phyloP scores from a whole-genome alignment of 2,888 invertebrate species.

The Pristionchus entomophagus region DNA sequence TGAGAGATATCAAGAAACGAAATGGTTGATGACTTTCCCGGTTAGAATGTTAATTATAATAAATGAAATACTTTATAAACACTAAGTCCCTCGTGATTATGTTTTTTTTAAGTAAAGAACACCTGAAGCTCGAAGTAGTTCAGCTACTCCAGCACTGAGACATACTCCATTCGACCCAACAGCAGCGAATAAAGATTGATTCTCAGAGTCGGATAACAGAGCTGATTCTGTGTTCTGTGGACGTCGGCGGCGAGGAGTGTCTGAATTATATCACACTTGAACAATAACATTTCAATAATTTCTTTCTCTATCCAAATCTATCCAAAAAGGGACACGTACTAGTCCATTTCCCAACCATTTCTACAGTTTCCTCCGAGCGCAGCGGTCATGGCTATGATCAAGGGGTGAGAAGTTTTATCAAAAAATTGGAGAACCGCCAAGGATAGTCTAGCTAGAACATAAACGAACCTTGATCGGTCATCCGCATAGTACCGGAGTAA shows the following conservation, averaged over 20 bases:
- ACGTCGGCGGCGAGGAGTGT: conserved; percentile 40
- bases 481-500: background rate
- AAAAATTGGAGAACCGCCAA: background rate
- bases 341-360: background rate
- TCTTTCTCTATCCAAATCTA: background rate
- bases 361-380: background rate
- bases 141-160: conserved; percentile 44
- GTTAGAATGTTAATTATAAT: background rate
- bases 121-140: conserved; percentile 46
- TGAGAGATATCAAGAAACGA: too few species aligned
- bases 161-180: conserved; percentile 31
- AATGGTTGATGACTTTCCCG: background rate
- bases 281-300: too few species aligned
- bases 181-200: conserved; percentile 40
- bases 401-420: background rate
- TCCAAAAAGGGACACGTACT: background rate
- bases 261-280: background rate
- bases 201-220: conserved; percentile 43
- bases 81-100: too few species aligned
- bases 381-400: conserved; percentile 22
- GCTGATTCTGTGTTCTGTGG: conserved; percentile 47
- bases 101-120: too few species aligned
- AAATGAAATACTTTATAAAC: background rate
- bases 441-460: background rate
- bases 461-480: conserved; percentile 20